Conservation (phyloP, 2,797 vertebrate genomes). For the Darevskia mixta region DNA sequence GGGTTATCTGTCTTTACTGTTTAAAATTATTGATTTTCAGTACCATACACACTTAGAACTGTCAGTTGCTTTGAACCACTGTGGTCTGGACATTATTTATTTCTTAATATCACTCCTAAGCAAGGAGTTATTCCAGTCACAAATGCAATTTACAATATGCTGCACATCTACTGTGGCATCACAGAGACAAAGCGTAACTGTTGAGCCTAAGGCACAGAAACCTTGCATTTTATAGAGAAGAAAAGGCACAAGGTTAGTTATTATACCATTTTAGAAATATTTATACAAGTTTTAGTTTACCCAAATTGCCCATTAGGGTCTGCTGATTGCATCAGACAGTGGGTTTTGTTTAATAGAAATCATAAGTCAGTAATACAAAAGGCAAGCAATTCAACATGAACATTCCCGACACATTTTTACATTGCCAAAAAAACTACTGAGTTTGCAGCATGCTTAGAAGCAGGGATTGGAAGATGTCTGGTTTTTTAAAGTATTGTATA, state of each 20-base stretch:
- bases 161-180: slow-evolving; percentile 41
- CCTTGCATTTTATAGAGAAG: slow-evolving; percentile 46
- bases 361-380: slow-evolving; percentile 52
- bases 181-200: slow-evolving; percentile 5
- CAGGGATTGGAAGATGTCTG: background rate
- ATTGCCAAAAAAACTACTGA: slow-evolving; percentile 12
- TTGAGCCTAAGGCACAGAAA: slow-evolving; percentile 52
- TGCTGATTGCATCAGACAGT: slow-evolving; percentile 60
- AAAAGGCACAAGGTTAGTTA: slow-evolving; percentile 59
- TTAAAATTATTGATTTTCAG: slow-evolving; percentile 38
- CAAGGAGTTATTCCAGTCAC: slow-evolving; percentile 55
- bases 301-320: slow-evolving; percentile 57
- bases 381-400: slow-evolving; percentile 40
- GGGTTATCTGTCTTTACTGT: background rate
- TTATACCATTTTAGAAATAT: slow-evolving; percentile 69
- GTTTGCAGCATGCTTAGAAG: background rate
- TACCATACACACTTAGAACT: rapidly evolving
- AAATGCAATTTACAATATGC: slow-evolving; percentile 57
- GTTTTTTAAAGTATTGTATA: slow-evolving; percentile 7
- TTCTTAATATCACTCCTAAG: slow-evolving; percentile 54
- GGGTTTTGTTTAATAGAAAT: slow-evolving; percentile 64
- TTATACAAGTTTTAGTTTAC: slow-evolving; percentile 69
- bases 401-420: slow-evolving; percentile 57
- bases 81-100: slow-evolving; percentile 24
- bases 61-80: slow-evolving; percentile 35